Evolutionary conservation across 2,888 invertebrate species (phyloP).

Genomic region (Phorcus lineatus): DNA sequence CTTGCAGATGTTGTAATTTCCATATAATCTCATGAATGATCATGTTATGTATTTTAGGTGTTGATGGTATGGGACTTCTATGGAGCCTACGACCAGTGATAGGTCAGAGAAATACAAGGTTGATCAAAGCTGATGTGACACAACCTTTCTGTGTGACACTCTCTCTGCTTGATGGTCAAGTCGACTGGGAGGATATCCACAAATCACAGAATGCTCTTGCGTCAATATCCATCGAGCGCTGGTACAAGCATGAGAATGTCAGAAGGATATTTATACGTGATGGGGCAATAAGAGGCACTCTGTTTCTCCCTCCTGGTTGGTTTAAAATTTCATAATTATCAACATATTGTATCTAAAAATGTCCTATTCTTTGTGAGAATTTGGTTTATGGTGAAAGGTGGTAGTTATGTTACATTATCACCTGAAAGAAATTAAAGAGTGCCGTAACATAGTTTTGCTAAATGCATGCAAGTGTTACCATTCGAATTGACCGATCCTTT

Average conservation of each 20-base stretch:
- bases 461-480: no score
- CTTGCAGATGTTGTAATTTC: no score
- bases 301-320: constrained; percentile 1
- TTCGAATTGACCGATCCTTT: no score
- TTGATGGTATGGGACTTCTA: constrained; percentile 60
- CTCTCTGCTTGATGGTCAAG: constrained; percentile 38
- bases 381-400: no score
- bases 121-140: constrained; percentile 53
- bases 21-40: no score
- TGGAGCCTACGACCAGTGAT: constrained; percentile 50
- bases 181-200: not conserved
- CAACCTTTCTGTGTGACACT: constrained; percentile 42
- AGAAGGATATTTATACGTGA: not conserved
- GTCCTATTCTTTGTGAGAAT: no score
- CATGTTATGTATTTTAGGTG: constrained; percentile 38
- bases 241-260: not conserved
- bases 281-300: constrained; percentile 7
- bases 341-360: no score
- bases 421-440: no score
- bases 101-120: constrained; percentile 34
- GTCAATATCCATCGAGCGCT: not conserved
- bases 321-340: no score
- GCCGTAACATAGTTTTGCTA: no score
- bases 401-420: no score
- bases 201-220: not conserved